phyloP scores from a whole-genome alignment of 2,888 invertebrate genomes.

The Pollenia amentaria region DNA sequence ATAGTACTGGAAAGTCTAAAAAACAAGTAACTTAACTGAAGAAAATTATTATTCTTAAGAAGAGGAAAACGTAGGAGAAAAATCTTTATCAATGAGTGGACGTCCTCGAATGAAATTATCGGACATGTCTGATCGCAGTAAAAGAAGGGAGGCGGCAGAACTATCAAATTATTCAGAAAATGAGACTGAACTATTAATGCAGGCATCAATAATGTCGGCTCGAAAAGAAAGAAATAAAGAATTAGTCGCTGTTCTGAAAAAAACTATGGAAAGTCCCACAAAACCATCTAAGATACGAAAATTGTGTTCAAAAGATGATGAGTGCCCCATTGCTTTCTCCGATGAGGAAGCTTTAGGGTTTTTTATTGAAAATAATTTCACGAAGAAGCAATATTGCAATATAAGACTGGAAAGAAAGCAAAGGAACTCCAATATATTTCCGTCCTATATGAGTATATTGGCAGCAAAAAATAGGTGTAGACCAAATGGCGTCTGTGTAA shows the following conservation, averaged over 20 bases:
- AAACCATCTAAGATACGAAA: too few species aligned
- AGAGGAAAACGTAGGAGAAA: too few species aligned
- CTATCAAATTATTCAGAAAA: not conserved
- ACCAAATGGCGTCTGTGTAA: constrained; percentile 3
- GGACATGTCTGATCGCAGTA: not conserved
- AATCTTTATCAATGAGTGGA: not conserved
- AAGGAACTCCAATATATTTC: too few species aligned
- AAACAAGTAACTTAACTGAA: not conserved
- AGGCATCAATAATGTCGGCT: too few species aligned
- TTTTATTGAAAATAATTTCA: not conserved
- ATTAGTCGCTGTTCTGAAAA: too few species aligned
- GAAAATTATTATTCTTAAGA: not conserved
- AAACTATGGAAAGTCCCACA: too few species aligned
- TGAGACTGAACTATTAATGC: not conserved
- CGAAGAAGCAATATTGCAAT: too few species aligned
- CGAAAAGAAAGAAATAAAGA: too few species aligned
- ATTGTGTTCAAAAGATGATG: too few species aligned
- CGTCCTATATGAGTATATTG: too few species aligned
- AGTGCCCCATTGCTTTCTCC: too few species aligned
- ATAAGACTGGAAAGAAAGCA: too few species aligned
- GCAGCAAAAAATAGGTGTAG: constrained; percentile 25
- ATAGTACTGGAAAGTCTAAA: not conserved
- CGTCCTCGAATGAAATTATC: not conserved
- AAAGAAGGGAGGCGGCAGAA: not conserved
- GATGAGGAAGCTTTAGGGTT: not conserved